Evolutionary conservation across 2,113 vertebrate genomes (phyloP).

Genomic region (Chlamydotis undulata): DNA sequence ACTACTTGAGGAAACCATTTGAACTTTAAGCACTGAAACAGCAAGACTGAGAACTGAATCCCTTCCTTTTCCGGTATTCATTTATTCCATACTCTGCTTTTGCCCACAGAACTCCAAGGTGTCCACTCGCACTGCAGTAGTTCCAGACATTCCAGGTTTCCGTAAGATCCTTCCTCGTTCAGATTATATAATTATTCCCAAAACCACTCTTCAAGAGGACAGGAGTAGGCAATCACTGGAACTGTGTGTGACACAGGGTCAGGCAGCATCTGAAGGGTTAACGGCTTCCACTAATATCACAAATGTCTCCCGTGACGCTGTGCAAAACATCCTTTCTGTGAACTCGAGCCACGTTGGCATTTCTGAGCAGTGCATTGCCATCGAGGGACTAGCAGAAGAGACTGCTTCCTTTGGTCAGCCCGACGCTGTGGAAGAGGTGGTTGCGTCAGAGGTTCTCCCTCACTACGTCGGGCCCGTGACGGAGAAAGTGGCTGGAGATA

Average conservation of each 20-base stretch:
- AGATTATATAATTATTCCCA: slow-evolving; percentile 89
- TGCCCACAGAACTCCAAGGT: slow-evolving; percentile 73
- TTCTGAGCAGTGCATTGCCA: slow-evolving; percentile 79
- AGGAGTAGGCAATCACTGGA: slow-evolving; percentile 76
- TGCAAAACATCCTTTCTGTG: slow-evolving; percentile 64
- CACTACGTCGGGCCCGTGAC: slow-evolving; percentile 53
- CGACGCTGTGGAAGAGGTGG: slow-evolving; percentile 63
- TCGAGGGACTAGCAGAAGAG: slow-evolving; percentile 80
- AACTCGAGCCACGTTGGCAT: slow-evolving; percentile 71
- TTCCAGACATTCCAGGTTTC: slow-evolving; percentile 92
- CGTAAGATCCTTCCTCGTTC: slow-evolving; percentile 95
- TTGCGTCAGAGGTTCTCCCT: slow-evolving; percentile 73
- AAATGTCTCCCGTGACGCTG: slow-evolving; percentile 57
- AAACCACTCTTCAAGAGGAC: slow-evolving; percentile 78
- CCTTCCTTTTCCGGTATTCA: background rate
- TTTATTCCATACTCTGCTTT: background rate
- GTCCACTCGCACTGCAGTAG: slow-evolving; percentile 65
- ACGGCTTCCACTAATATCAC: slow-evolving; percentile 30
- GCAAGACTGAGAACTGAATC: background rate
- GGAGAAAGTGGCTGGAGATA: slow-evolving; percentile 68
- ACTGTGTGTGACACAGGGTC: slow-evolving; percentile 69
- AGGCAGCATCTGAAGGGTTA: slow-evolving; percentile 50
- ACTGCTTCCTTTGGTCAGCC: slow-evolving; percentile 59
- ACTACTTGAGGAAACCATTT: background rate
- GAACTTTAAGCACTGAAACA: background rate